Percentiles rank a stretch among this genome's conserved stretches.
These are phyloP conservation scores for Heliocidaris erythrogramma DNA, from an alignment of 35 echinoderm and acorn worm species.

Conservation along the genomic window DNA sequence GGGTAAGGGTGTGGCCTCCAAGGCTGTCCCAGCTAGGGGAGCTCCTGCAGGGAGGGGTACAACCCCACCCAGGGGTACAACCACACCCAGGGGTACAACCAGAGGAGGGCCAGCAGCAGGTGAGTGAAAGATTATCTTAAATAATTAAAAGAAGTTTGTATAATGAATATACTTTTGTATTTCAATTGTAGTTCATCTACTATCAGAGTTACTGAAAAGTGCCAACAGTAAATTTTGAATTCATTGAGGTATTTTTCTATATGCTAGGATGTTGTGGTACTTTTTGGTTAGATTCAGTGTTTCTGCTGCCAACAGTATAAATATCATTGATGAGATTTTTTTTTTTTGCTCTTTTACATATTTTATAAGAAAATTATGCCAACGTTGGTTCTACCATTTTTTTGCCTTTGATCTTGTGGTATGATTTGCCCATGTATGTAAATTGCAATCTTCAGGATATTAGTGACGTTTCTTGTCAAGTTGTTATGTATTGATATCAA, in stretches of 20 bases:
- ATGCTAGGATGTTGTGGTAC: too few species aligned
- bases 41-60: constrained; percentile 62
- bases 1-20: constrained; percentile 12
- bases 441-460: too few species aligned
- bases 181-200: too few species aligned
- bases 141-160: background rate
- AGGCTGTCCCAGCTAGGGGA: constrained; percentile 49
- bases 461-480: too few species aligned
- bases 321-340: background rate
- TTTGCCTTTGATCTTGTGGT: too few species aligned
- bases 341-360: background rate
- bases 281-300: too few species aligned
- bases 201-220: too few species aligned
- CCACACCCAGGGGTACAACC: constrained; percentile 61
- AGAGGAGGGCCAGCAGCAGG: constrained; percentile 56
- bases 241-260: too few species aligned
- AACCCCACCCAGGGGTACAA: constrained; percentile 67
- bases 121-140: constrained; percentile 40
- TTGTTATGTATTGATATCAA: too few species aligned
- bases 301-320: background rate
- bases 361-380: background rate
- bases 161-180: background rate
- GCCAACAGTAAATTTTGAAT: too few species aligned
- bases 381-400: too few species aligned
- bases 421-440: too few species aligned